Conservation (phyloP, 2,888 invertebrate genomes). For the Chrysolina americana region DNA sequence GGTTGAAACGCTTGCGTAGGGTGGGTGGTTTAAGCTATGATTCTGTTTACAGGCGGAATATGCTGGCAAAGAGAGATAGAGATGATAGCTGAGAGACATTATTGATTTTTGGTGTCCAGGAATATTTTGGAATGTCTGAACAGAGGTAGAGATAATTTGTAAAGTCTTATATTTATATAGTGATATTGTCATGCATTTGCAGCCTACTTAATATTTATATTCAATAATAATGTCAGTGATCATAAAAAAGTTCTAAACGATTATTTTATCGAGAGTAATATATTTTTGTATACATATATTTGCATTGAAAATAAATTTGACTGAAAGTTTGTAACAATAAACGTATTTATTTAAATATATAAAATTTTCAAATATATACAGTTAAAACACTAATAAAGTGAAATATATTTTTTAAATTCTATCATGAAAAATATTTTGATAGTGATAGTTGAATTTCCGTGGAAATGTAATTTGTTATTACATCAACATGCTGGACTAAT, state of each 20-base stretch:
- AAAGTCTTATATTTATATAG: neutral
- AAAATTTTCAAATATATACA: neutral
- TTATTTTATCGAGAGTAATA: neutral
- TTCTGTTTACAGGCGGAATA: conserved; percentile 62
- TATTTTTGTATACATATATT: too few species aligned
- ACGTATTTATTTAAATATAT: neutral
- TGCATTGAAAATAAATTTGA: neutral
- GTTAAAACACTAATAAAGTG: neutral
- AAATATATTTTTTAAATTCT: too few species aligned
- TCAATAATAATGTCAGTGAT: neutral
- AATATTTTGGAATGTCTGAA: neutral
- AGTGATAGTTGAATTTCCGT: too few species aligned
- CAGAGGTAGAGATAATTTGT: neutral
- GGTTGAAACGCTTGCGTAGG: conserved; percentile 62
- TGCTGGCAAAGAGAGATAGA: conserved; percentile 43
- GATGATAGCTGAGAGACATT: conserved; percentile 34
- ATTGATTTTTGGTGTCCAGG: neutral
- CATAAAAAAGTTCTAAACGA: neutral
- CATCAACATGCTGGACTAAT: too few species aligned
- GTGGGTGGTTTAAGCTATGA: conserved; percentile 62
- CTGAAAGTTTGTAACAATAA: conserved; percentile 1
- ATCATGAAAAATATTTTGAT: too few species aligned
- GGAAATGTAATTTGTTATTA: too few species aligned
- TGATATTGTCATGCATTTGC: neutral
- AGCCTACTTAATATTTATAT: neutral